phyloP scores from a whole-genome alignment of 1,140 invertebrate genomes.

The Sitodiplosis mosellana region DNA sequence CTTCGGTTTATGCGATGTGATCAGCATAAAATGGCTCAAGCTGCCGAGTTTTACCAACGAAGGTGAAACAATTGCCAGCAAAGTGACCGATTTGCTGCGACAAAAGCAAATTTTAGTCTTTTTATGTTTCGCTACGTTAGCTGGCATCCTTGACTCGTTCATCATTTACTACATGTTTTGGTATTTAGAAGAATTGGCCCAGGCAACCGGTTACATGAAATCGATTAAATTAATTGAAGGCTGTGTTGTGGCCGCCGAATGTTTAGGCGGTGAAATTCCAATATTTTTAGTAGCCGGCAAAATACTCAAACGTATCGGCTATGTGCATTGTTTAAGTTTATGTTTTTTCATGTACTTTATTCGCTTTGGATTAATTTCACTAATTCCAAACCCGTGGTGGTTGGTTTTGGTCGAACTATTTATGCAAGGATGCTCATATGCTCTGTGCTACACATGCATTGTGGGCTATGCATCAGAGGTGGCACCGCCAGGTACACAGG shows the following conservation, averaged over 20 bases:
- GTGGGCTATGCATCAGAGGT: conserved; percentile 57
- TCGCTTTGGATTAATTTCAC: conserved; percentile 42
- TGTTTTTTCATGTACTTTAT: conserved; percentile 51
- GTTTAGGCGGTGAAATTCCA: conserved; percentile 50
- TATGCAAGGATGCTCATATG: conserved; percentile 50
- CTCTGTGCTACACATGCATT: conserved; percentile 56
- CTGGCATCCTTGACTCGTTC: conserved; percentile 55
- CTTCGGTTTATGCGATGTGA: conserved; percentile 40
- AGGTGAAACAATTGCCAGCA: conserved; percentile 41
- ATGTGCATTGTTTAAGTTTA: conserved; percentile 46
- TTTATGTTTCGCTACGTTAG: conserved; percentile 45
- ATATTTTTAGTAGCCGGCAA: conserved; percentile 54
- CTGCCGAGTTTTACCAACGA: conserved; percentile 38
- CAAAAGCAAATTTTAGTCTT: conserved; percentile 43
- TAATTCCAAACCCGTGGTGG: conserved; percentile 55
- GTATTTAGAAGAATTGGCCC: conserved; percentile 54
- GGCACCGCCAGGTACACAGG: conserved; percentile 55
- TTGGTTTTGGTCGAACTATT: conserved; percentile 46
- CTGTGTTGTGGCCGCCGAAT: conserved; percentile 50
- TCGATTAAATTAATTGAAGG: conserved; percentile 59
- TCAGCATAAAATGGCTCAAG: conserved; percentile 41
- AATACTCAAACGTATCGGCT: conserved; percentile 49
- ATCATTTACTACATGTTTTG: conserved; percentile 64
- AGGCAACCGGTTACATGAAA: conserved; percentile 32
- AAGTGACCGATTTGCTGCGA: conserved; percentile 35